Percentiles rank a stretch among this genome's conserved stretches.
These are phyloP conservation scores for Pogonomyrmex californicus DNA, from an alignment of 1,140 invertebrate genomes.

Conservation along the genomic window DNA sequence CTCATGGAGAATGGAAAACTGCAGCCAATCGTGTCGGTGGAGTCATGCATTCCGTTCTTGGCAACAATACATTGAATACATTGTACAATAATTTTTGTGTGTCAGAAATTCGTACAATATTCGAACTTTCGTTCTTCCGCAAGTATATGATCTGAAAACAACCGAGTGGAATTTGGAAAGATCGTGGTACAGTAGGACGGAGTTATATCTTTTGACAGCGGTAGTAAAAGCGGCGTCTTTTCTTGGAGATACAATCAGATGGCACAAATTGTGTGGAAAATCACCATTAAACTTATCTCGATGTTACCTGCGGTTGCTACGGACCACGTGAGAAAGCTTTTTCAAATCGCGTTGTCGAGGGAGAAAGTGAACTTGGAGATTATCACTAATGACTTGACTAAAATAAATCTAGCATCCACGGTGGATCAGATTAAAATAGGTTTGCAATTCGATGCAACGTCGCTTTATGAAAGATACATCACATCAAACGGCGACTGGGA, in stretches of 20 bases:
- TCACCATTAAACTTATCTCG: constrained; percentile 82
- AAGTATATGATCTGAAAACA: constrained; percentile 75
- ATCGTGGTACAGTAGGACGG: constrained; percentile 83
- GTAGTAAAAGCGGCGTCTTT: constrained; percentile 72
- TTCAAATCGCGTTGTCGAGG: constrained; percentile 74
- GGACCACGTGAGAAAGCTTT: constrained; percentile 70
- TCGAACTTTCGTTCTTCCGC: constrained; percentile 72
- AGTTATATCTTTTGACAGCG: constrained; percentile 79
- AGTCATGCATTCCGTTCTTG: constrained; percentile 81
- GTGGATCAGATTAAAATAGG: constrained; percentile 23
- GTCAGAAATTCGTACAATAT: constrained; percentile 70
- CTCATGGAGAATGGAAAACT: constrained; percentile 80
- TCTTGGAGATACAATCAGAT: constrained; percentile 38
- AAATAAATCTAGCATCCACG: constrained; percentile 65
- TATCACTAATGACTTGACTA: constrained; percentile 54
- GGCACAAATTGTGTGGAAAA: constrained; percentile 78
- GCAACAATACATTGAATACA: constrained; percentile 68
- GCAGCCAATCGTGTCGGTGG: constrained; percentile 78
- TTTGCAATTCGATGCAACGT: constrained; percentile 60
- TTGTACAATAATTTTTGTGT: constrained; percentile 64
- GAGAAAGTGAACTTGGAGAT: constrained; percentile 71
- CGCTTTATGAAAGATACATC: constrained; percentile 79
- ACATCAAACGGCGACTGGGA: constrained; percentile 77
- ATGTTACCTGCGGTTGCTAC: constrained; percentile 79
- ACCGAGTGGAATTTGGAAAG: constrained; percentile 80